These are phyloP conservation scores for Digitonthophagus gazella DNA, from an alignment of 2,888 invertebrate genomes.

Conservation along the genomic window DNA sequence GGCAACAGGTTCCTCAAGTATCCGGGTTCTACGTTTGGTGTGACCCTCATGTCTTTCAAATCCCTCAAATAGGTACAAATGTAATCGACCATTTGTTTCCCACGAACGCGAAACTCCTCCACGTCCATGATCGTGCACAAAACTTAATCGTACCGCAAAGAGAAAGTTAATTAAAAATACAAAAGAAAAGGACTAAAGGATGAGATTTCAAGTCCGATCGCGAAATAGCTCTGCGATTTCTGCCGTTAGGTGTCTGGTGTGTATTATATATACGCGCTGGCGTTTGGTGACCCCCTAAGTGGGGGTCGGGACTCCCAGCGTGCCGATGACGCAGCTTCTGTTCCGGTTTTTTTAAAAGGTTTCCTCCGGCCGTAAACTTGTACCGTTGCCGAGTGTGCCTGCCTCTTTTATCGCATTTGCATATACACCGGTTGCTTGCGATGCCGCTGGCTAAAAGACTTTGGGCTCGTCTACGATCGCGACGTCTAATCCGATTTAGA, in stretches of 20 bases:
- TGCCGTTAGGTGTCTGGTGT: background rate
- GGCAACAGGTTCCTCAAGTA: slow-evolving; percentile 59
- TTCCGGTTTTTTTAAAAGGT: background rate
- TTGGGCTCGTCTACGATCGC: no score
- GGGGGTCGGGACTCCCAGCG: background rate
- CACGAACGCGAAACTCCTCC: slow-evolving; percentile 80
- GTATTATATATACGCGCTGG: background rate
- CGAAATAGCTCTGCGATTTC: background rate
- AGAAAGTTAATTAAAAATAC: no score
- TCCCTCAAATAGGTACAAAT: slow-evolving; percentile 87
- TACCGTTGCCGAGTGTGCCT: no score
- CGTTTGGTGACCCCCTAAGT: background rate
- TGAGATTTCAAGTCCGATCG: no score
- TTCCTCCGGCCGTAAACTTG: background rate
- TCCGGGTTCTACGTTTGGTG: slow-evolving; percentile 88
- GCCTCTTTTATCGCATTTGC: background rate
- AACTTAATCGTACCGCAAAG: no score
- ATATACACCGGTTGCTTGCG: background rate
- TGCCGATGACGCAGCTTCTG: background rate
- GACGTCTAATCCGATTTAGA: no score
- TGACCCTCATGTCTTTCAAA: slow-evolving; percentile 76
- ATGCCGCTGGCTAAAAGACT: background rate
- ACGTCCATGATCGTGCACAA: slow-evolving; percentile 67
- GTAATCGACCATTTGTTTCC: slow-evolving; percentile 94
- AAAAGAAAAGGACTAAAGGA: no score